Evolutionary conservation across 2,113 vertebrate species (phyloP).

Genomic region (Meriones unguiculatus): DNA sequence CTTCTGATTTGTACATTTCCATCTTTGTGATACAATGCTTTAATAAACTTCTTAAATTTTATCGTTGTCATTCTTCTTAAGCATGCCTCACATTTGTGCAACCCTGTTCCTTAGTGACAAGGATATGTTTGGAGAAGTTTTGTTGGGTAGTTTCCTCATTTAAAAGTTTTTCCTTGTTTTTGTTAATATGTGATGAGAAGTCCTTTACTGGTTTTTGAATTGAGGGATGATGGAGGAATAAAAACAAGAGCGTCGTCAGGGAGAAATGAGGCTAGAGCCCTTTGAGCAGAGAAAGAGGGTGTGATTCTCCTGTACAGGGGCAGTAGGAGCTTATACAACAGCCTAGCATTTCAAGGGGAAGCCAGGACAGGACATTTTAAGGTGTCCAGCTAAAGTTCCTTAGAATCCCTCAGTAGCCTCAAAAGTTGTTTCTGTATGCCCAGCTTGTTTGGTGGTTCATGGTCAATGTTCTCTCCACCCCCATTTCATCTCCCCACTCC

Average conservation of each 20-base stretch:
- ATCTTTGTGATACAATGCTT: constrained; percentile 88
- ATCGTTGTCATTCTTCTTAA: constrained; percentile 23
- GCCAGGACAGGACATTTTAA: background rate
- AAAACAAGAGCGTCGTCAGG: too few species aligned
- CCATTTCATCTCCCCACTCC: background rate
- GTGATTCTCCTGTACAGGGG: background rate
- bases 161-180: background rate
- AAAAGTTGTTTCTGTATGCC: too few species aligned
- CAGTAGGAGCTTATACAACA: background rate
- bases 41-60: constrained; percentile 89
- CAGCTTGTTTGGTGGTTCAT: too few species aligned
- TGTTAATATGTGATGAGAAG: background rate
- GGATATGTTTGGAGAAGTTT: background rate
- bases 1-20: constrained; percentile 86
- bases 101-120: background rate
- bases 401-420: background rate
- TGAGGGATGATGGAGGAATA: too few species aligned
- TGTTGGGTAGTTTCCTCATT: background rate
- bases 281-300: background rate
- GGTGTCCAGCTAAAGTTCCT: background rate
- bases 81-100: background rate
- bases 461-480: background rate
- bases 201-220: background rate
- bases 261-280: background rate
- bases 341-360: background rate